phyloP scores from a whole-genome alignment of 2,113 vertebrate species.

The Podarcis cretensis region DNA sequence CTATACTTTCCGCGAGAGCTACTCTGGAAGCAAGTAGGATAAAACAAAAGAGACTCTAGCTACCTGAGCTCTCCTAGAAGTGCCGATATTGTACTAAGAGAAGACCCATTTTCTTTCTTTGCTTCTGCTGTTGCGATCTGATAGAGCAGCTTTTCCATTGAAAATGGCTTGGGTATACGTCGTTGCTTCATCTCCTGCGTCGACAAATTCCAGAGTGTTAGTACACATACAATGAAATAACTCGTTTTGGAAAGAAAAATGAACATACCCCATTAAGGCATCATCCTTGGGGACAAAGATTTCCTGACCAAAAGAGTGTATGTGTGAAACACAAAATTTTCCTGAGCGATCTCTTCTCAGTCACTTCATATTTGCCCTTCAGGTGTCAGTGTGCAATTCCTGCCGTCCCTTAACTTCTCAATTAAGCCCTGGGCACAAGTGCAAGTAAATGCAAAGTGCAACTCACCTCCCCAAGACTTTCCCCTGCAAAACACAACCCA shows the following conservation, averaged over 20 bases:
- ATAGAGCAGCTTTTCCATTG: constrained; percentile 99
- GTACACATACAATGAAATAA: background rate
- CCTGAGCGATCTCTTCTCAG: background rate
- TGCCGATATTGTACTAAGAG: constrained; percentile 92
- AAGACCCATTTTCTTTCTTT: constrained; percentile 94
- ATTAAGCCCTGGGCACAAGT: background rate
- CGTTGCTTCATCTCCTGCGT: constrained; percentile 95
- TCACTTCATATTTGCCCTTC: background rate
- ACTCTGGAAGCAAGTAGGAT: constrained; percentile 32
- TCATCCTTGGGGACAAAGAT: background rate
- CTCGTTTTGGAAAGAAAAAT: background rate
- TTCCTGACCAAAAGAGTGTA: background rate
- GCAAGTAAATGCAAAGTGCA: background rate
- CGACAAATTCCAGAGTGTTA: constrained; percentile 34
- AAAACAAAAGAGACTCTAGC: background rate
- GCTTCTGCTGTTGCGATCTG: constrained; percentile 97
- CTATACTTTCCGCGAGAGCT: constrained; percentile 7
- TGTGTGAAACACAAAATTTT: background rate
- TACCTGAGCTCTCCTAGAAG: constrained; percentile 99
- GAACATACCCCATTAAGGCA: background rate
- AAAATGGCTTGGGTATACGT: constrained; percentile 96
- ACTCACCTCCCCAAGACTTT: background rate
- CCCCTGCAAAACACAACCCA: background rate
- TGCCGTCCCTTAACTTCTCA: background rate
- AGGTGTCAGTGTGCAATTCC: background rate